Evolutionary conservation across 2,888 invertebrate species (phyloP), one percentile per base, ranked within the genome.

Genomic region (Calameuta idolon): DNA sequence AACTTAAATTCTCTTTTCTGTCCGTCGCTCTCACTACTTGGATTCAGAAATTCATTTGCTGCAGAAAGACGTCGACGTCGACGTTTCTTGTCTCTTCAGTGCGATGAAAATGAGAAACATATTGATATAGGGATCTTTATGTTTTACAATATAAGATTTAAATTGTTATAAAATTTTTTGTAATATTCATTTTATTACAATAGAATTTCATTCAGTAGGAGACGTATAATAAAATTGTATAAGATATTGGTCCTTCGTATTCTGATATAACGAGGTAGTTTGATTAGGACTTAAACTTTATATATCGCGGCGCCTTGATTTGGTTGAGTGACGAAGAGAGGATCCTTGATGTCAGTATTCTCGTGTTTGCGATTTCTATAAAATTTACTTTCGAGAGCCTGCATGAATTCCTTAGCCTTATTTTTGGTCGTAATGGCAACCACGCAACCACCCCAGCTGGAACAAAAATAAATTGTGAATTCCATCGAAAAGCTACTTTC

Each of bases 401-500:
- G 91, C 73, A 97, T 94, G 89, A 96, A 98, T 81, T 93, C 91
- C 23, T 94, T 91, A 11, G 96, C 94, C 81, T 94, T 93, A 75
- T 94, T 93, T 78, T 94, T 93, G 0, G 94, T 93, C 77, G 97
- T 95, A 83, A 98, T 92, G 31, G 98, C 97, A 15, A 99, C 98
- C 77, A 96, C 95, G 92, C 99, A 99, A 9, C 99, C 99, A 69
- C 99, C 99, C 99, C 99, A 99, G 11, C 96, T 96, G 86, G n/a
- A 85, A 40, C 15, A 40, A 40, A n/a, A 73, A 74, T 0, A 40
- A 40, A 40, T 40, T 40, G 5, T 4, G 15, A 4, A 15, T 15
- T 15, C 1, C 40, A 2, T 40, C 15, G 40, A 40, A 40, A 40
- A 40, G 15, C 40, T 40, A 40, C 4, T 40, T 15, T 40, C 15